phyloP scores from a whole-genome alignment of 1,140 invertebrate species.

The Zaprionus ornatus region DNA sequence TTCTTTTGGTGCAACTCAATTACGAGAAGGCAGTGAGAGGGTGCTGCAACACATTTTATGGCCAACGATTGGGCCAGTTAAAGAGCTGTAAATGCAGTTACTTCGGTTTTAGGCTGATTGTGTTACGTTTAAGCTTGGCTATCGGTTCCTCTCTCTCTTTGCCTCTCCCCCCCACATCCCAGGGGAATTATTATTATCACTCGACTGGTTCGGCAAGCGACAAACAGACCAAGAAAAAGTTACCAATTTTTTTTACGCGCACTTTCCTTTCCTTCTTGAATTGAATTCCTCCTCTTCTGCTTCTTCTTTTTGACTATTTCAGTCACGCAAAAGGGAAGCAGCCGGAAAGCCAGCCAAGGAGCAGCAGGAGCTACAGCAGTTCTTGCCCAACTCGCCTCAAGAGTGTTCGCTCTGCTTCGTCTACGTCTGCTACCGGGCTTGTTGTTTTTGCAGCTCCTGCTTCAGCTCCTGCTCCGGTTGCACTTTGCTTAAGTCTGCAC shows the following conservation, averaged over 20 bases:
- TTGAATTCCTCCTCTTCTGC: slow-evolving; percentile 35
- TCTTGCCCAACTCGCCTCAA: slow-evolving; percentile 20
- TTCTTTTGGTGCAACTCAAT: slow-evolving; percentile 26
- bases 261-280: slow-evolving; percentile 4
- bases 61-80: slow-evolving; percentile 11
- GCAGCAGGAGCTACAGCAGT: slow-evolving; percentile 13
- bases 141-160: neutral
- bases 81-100: slow-evolving; percentile 18
- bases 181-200: slow-evolving; percentile 25
- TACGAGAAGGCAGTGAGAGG: slow-evolving; percentile 14
- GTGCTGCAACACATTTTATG: slow-evolving; percentile 35
- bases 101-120: slow-evolving; percentile 29
- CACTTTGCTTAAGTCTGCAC: slow-evolving; percentile 30
- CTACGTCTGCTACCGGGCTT: neutral
- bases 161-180: neutral
- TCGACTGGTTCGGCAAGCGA: slow-evolving; percentile 14
- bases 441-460: slow-evolving; percentile 14
- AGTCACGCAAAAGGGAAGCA: slow-evolving; percentile 42
- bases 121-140: slow-evolving; percentile 20
- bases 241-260: neutral
- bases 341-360: slow-evolving; percentile 24
- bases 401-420: slow-evolving; percentile 14
- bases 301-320: slow-evolving; percentile 18
- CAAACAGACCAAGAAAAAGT: slow-evolving; percentile 11
- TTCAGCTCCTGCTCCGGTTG: neutral